phyloP scores from a whole-genome alignment of 1,140 invertebrate genomes.

The Drosophila parabipectinata region DNA sequence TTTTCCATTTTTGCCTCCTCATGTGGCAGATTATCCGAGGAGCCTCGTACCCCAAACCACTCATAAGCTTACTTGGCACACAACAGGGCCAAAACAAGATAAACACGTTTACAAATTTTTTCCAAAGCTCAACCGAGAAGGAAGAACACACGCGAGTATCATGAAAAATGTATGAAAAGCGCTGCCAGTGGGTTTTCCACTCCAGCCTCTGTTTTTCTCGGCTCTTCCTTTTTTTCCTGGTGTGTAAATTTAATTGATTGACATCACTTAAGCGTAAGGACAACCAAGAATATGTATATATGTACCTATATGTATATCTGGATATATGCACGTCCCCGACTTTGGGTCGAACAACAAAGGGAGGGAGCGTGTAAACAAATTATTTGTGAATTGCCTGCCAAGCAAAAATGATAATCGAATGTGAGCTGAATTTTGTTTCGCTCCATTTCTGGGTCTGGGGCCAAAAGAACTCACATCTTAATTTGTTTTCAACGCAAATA shows the following conservation, averaged over 20 bases:
- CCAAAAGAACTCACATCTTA: constrained; percentile 17
- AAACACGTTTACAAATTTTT: constrained; percentile 62
- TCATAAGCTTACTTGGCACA: constrained; percentile 49
- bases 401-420: constrained; percentile 31
- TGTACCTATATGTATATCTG: neutral
- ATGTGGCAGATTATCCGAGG: neutral
- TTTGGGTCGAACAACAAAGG: constrained; percentile 3
- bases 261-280: constrained; percentile 67
- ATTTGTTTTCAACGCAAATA: constrained; percentile 47
- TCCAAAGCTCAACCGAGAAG: neutral
- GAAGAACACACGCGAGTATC: constrained; percentile 35
- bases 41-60: constrained; percentile 10
- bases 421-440: neutral
- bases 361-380: constrained; percentile 50
- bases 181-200: constrained; percentile 33
- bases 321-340: too few species aligned
- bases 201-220: constrained; percentile 4
- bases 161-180: constrained; percentile 67
- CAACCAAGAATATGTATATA: constrained; percentile 3
- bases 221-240: constrained; percentile 3
- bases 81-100: constrained; percentile 35
- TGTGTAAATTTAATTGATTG: constrained; percentile 75
- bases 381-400: constrained; percentile 51
- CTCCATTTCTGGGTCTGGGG: neutral
- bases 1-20: neutral